Percentiles rank a stretch among this genome's conserved stretches.
These are phyloP conservation scores for Malthinus flaveolus DNA, from an alignment of 2,888 invertebrate genomes.

Conservation along the genomic window DNA sequence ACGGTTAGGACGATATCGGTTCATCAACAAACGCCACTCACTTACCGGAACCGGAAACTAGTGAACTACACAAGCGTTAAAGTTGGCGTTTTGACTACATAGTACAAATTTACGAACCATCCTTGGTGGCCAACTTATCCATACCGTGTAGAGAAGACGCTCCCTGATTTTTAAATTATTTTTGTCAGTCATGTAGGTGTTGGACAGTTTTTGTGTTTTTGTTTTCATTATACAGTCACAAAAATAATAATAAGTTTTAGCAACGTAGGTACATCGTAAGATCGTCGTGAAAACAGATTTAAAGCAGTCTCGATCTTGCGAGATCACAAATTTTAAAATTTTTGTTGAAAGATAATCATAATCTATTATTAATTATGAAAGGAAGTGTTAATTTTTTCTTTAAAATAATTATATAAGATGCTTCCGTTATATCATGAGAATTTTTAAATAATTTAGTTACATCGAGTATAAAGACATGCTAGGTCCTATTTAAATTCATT, in stretches of 20 bases:
- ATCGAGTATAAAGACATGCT: slow-evolving; percentile 12
- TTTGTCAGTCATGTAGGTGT: slow-evolving; percentile 11
- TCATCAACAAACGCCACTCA: slow-evolving; percentile 48
- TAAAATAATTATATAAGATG: slow-evolving; percentile 19
- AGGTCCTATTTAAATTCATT: background rate
- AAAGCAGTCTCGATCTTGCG: too few species aligned
- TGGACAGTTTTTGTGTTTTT: too few species aligned
- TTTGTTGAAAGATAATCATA: slow-evolving; percentile 11
- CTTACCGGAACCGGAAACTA: slow-evolving; percentile 52
- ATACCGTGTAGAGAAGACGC: slow-evolving; percentile 36
- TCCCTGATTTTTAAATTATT: slow-evolving; percentile 26
- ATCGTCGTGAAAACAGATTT: too few species aligned
- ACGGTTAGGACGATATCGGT: slow-evolving; percentile 43
- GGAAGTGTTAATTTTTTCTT: slow-evolving; percentile 23
- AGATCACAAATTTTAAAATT: too few species aligned
- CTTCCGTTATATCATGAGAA: slow-evolving; percentile 15
- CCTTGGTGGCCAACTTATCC: slow-evolving; percentile 49
- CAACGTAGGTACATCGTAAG: too few species aligned
- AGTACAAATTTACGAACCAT: slow-evolving; percentile 35
- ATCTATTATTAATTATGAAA: slow-evolving; percentile 28
- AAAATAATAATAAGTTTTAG: background rate
- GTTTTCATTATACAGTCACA: slow-evolving; percentile 1
- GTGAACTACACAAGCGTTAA: slow-evolving; percentile 50
- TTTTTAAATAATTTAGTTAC: too few species aligned
- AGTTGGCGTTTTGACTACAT: slow-evolving; percentile 43